Percentiles rank a stretch among this genome's conserved stretches.
Conservation (phyloP, 2,113 vertebrate genomes). For the Gobiocypris rarus region DNA sequence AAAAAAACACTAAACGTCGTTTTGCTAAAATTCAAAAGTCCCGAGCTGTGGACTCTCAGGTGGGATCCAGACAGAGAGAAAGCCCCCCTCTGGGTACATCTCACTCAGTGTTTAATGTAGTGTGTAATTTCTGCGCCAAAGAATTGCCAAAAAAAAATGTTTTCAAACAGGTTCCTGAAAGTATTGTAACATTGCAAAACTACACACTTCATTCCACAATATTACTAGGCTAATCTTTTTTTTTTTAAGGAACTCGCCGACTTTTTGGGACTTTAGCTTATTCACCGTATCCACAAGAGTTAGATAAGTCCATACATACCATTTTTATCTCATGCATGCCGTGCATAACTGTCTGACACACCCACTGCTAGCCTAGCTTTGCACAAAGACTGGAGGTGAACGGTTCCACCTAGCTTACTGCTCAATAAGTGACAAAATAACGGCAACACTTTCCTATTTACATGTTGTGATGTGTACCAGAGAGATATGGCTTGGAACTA, state of each 20-base stretch:
- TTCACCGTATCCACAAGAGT: too few relatives aligned
- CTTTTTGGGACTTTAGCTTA: too few relatives aligned
- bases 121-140: not conserved
- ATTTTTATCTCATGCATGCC: too few relatives aligned
- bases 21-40: constrained; percentile 77
- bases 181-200: not conserved
- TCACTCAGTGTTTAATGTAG: not conserved
- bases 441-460: too few relatives aligned
- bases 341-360: too few relatives aligned
- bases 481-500: too few relatives aligned
- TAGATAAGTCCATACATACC: too few relatives aligned
- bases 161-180: not conserved
- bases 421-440: too few relatives aligned
- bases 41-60: constrained; percentile 53
- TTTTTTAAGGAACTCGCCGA: not conserved
- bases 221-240: not conserved
- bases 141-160: not conserved
- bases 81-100: constrained; percentile 65
- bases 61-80: constrained; percentile 59
- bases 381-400: too few relatives aligned
- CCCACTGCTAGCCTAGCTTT: too few relatives aligned
- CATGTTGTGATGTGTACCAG: too few relatives aligned
- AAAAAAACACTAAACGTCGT: constrained; percentile 68
- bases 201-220: not conserved
- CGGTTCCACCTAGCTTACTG: too few relatives aligned